A percentile compares a stretch with the other conserved stretches of the same genome.
phyloP scores from a whole-genome alignment of 2,113 vertebrate genomes.

The Nycticebus coucang region DNA sequence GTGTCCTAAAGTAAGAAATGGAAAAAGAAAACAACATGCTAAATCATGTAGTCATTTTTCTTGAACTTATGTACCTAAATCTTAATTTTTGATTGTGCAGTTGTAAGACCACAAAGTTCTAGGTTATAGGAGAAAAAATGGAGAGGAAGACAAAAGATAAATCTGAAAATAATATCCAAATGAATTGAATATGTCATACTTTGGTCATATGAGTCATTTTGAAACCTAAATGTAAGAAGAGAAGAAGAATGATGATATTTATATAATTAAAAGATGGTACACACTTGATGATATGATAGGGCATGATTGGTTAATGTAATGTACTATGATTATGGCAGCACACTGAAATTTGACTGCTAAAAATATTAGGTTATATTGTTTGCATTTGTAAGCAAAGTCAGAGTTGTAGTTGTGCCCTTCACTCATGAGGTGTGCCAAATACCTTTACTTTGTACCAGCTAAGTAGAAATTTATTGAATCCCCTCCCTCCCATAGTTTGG shows the following conservation, averaged over 20 bases:
- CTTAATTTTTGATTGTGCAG: background rate
- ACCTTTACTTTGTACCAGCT: no score
- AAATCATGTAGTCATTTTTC: background rate
- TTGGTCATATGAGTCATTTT: background rate
- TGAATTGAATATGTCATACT: background rate
- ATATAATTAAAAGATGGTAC: background rate
- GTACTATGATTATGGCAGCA: background rate
- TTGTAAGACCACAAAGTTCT: background rate
- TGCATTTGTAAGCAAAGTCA: no score
- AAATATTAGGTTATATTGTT: background rate
- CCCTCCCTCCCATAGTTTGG: background rate
- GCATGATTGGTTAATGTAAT: background rate
- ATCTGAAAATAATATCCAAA: background rate
- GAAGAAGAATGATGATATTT: background rate
- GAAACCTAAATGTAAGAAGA: background rate
- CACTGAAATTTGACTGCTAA: background rate
- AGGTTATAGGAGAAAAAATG: background rate
- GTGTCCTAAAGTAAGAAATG: background rate
- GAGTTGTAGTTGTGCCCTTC: no score
- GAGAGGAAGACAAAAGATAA: background rate
- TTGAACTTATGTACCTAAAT: background rate
- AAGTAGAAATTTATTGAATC: no score
- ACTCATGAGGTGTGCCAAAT: no score
- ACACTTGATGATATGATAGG: background rate
- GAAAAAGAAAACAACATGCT: background rate